Evolutionary conservation across 2,797 vertebrate species (phyloP).

Genomic region (Chrysocyon brachyurus): DNA sequence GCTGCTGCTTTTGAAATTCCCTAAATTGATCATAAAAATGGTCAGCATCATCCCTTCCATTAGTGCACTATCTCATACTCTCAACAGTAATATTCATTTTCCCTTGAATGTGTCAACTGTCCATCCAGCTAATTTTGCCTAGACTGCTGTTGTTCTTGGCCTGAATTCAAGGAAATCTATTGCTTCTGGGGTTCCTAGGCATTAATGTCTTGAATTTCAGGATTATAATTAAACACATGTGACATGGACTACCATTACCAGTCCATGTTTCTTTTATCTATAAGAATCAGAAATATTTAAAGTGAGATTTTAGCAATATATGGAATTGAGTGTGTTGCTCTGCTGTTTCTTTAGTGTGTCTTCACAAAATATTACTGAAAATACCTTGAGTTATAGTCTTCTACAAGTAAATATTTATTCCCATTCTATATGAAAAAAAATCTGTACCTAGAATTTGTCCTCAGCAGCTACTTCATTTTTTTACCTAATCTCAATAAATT

Average conservation of each 20-base stretch:
- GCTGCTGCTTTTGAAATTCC: slow-evolving; percentile 14
- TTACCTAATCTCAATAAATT: slow-evolving; percentile 47
- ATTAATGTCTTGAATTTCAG: slow-evolving; percentile 64
- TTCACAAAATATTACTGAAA: slow-evolving; percentile 45
- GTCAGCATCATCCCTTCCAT: not conserved
- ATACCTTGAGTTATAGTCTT: slow-evolving; percentile 27
- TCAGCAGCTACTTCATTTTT: not conserved
- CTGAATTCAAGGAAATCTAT: slow-evolving; percentile 51
- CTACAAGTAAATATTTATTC: slow-evolving; percentile 59
- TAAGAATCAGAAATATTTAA: not conserved
- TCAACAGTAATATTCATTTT: slow-evolving; percentile 41
- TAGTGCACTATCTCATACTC: not conserved
- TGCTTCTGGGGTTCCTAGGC: slow-evolving; percentile 37
- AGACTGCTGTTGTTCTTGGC: slow-evolving; percentile 53
- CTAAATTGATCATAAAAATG: slow-evolving; percentile 42
- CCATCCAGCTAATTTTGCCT: slow-evolving; percentile 31
- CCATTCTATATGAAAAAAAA: not conserved
- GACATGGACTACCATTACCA: not conserved
- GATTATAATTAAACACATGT: slow-evolving; percentile 57
- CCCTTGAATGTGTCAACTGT: slow-evolving; percentile 29
- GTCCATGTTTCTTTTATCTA: slow-evolving; percentile 27
- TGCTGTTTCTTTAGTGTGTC: not conserved
- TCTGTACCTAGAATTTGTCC: slow-evolving; percentile 40
- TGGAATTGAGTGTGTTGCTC: not conserved
- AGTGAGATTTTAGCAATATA: not conserved